phyloP scores from a whole-genome alignment of 2,113 vertebrate species.

The Hippocampus comes region DNA sequence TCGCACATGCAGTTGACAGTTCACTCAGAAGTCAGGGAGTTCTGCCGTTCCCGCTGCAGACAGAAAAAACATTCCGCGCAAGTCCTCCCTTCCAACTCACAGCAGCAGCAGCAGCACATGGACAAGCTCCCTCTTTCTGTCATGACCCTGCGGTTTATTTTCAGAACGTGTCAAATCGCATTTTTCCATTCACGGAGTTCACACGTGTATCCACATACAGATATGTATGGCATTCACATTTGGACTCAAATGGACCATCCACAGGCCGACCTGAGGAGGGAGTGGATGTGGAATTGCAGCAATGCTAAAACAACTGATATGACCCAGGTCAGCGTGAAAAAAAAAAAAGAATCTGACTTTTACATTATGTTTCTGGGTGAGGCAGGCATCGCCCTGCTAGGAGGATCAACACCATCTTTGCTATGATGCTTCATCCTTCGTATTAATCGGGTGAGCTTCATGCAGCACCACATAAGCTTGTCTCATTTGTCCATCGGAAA shows the following conservation, averaged over 20 bases:
- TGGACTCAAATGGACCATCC: slow-evolving; percentile 4
- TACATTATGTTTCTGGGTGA: slow-evolving; percentile 42
- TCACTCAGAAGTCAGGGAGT: slow-evolving; percentile 57
- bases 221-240: slow-evolving; percentile 31
- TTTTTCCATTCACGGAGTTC: slow-evolving; percentile 26
- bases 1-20: slow-evolving; percentile 27
- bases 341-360: slow-evolving; percentile 28
- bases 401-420: slow-evolving; percentile 14
- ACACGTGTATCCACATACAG: slow-evolving; percentile 14
- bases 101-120: slow-evolving; percentile 15
- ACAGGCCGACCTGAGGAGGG: slow-evolving; percentile 24
- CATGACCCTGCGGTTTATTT: slow-evolving; percentile 53
- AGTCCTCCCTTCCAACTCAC: slow-evolving; percentile 17
- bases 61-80: slow-evolving; percentile 43
- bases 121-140: slow-evolving; percentile 22
- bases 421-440: slow-evolving; percentile 7
- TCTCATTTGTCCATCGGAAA: neutral
- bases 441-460: neutral
- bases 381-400: slow-evolving; percentile 8
- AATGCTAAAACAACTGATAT: slow-evolving; percentile 46
- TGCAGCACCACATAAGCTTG: neutral
- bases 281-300: slow-evolving; percentile 50
- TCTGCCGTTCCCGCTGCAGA: slow-evolving; percentile 53
- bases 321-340: slow-evolving; percentile 40
- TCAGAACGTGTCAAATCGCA: slow-evolving; percentile 37